Percentiles rank a stretch among this genome's conserved stretches.
Evolutionary conservation across 2,797 vertebrate genomes (phyloP).

Genomic region (Scyliorhinus canicula): DNA sequence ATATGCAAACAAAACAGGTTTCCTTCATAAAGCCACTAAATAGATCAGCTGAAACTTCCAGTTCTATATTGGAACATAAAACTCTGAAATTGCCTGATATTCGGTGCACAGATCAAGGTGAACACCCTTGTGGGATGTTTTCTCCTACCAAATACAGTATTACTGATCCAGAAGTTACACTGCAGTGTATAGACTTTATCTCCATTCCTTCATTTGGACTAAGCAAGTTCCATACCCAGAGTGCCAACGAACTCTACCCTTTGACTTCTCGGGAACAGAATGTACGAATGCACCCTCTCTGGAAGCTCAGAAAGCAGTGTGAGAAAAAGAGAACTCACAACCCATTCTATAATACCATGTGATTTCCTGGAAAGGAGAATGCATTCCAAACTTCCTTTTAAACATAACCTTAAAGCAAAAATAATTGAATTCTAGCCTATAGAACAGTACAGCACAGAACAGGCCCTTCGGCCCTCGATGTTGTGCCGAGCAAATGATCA

Average conservation of each 20-base stretch:
- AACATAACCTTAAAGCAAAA: conserved; percentile 26
- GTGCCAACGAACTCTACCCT: not conserved
- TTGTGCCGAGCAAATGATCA: too few relatives aligned
- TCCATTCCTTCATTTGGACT: conserved; percentile 4
- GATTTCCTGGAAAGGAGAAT: not conserved
- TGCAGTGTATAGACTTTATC: conserved; percentile 19
- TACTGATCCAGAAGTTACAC: not conserved
- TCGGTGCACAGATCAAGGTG: not conserved
- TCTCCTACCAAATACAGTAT: not conserved
- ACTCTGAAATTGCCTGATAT: not conserved
- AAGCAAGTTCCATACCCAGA: not conserved
- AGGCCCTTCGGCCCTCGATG: too few relatives aligned
- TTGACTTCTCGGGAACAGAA: not conserved
- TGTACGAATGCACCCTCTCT: not conserved
- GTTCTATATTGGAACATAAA: not conserved
- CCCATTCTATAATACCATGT: conserved; percentile 25
- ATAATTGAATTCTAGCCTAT: not conserved
- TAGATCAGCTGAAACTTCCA: not conserved
- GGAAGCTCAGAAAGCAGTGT: not conserved
- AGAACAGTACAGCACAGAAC: too few relatives aligned
- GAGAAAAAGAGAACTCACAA: conserved; percentile 22
- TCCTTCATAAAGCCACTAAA: not conserved
- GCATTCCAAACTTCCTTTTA: conserved; percentile 8
- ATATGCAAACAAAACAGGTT: not conserved
- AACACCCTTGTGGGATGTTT: not conserved